Evolutionary conservation across 2,888 invertebrate species (phyloP).

Genomic region (Drosophila subquinaria): DNA sequence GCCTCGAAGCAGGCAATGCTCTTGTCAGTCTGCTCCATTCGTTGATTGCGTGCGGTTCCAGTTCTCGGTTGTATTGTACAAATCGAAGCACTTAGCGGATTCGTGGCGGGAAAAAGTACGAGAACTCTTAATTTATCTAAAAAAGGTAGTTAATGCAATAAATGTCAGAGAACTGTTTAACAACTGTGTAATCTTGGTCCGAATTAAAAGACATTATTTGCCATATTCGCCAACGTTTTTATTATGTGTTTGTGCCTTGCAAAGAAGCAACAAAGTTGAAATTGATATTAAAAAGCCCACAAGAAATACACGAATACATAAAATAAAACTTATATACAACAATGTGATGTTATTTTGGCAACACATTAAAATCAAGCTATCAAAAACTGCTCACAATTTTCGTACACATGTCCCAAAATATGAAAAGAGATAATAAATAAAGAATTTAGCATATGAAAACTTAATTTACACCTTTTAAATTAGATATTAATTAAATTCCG

Average conservation of each 20-base stretch:
- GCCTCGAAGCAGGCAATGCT: constrained; percentile 52
- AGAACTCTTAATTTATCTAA: constrained; percentile 9
- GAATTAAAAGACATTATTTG: constrained; percentile 19
- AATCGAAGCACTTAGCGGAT: constrained; percentile 31
- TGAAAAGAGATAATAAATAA: not conserved
- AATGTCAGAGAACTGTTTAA: constrained; percentile 21
- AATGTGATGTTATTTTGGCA: not conserved
- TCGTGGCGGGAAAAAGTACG: constrained; percentile 53
- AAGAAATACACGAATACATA: constrained; percentile 1
- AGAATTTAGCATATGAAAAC: not conserved
- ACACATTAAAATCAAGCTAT: constrained; percentile 10
- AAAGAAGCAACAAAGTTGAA: constrained; percentile 14
- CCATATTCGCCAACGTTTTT: not conserved
- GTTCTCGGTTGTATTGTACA: not conserved
- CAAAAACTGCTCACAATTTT: constrained; percentile 11
- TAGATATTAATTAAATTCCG: not conserved
- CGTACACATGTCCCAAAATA: constrained; percentile 2
- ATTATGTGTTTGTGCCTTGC: constrained; percentile 8
- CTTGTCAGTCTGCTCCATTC: constrained; percentile 68
- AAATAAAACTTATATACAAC: constrained; percentile 6
- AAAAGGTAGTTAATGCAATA: constrained; percentile 44
- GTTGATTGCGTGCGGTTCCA: constrained; percentile 69
- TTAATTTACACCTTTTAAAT: constrained; percentile 24
- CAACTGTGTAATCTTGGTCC: constrained; percentile 50
- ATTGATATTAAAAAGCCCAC: constrained; percentile 3